Evolutionary conservation across 2,113 vertebrate genomes (phyloP).

Genomic region (Scalopus aquaticus): DNA sequence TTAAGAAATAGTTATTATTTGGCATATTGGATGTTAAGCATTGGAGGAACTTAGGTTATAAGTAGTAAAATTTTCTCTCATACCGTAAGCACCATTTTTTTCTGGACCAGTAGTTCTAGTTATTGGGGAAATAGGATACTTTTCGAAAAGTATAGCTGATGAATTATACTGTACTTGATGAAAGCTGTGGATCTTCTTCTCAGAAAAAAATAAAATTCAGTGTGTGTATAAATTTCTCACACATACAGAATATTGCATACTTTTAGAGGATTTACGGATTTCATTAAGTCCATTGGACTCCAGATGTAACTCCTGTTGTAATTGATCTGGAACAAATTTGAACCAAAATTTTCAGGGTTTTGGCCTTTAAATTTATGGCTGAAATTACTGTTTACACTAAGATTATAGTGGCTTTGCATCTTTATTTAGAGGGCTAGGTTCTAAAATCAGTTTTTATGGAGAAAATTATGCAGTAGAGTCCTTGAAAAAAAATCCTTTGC

Average conservation of each 20-base stretch:
- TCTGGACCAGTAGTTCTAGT: not conserved
- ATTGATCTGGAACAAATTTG: not conserved
- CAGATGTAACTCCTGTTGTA: not conserved
- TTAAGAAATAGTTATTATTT: not conserved
- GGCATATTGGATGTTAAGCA: not conserved
- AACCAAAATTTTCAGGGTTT: not conserved
- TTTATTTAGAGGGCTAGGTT: not conserved
- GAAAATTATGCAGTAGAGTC: not conserved
- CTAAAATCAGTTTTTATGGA: not conserved
- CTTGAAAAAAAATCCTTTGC: not conserved
- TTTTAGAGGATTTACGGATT: not conserved
- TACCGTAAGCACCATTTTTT: not conserved
- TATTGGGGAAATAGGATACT: not conserved
- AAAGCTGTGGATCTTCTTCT: not conserved
- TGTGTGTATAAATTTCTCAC: not conserved
- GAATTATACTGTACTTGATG: not conserved
- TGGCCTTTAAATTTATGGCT: not conserved
- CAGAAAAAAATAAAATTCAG: not conserved
- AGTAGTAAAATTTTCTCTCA: not conserved
- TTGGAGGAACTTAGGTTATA: not conserved
- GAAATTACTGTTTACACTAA: not conserved
- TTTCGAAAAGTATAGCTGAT: not conserved
- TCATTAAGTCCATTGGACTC: not conserved
- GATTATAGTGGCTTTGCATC: not conserved
- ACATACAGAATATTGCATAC: not conserved